Evolutionary conservation across 2,113 vertebrate species (phyloP).

Genomic region (Ailurus styani): DNA sequence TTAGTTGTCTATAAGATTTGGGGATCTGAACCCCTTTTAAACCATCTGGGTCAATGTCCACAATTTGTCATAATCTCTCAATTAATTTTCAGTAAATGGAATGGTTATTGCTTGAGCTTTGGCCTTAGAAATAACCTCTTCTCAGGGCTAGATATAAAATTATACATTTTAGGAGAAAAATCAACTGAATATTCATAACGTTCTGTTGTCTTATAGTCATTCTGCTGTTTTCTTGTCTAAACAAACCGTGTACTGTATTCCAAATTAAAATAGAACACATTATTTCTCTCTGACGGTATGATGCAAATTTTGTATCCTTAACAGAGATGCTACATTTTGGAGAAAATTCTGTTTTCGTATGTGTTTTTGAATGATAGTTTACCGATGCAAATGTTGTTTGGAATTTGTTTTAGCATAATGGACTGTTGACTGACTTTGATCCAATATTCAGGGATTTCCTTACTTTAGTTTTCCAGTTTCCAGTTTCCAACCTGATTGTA

Average conservation of each 20-base stretch:
- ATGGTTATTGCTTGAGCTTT: slow-evolving; percentile 72
- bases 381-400: slow-evolving; percentile 41
- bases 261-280: slow-evolving; percentile 78
- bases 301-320: slow-evolving; percentile 68
- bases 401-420: slow-evolving; percentile 50
- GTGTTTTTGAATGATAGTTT: slow-evolving; percentile 50
- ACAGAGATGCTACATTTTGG: slow-evolving; percentile 31
- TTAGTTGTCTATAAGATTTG: slow-evolving; percentile 35
- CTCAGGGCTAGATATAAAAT: slow-evolving; percentile 77
- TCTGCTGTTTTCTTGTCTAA: slow-evolving; percentile 77
- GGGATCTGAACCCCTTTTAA: slow-evolving; percentile 65
- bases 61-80: slow-evolving; percentile 63
- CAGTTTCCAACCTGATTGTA: slow-evolving; percentile 44
- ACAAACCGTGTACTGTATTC: slow-evolving; percentile 78
- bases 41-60: slow-evolving; percentile 64
- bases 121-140: slow-evolving; percentile 78
- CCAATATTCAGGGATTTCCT: slow-evolving; percentile 42
- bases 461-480: slow-evolving; percentile 41
- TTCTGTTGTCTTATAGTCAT: slow-evolving; percentile 81
- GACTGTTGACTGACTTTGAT: slow-evolving; percentile 54
- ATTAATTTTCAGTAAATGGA: slow-evolving; percentile 76
- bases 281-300: slow-evolving; percentile 72
- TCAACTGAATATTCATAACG: slow-evolving; percentile 86
- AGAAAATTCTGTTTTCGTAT: slow-evolving; percentile 41
- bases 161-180: slow-evolving; percentile 79